Percentiles rank a stretch among this genome's conserved stretches.
These are phyloP conservation scores for Eledone cirrhosa DNA, from an alignment of 2,888 invertebrate species.

Conservation along the genomic window DNA sequence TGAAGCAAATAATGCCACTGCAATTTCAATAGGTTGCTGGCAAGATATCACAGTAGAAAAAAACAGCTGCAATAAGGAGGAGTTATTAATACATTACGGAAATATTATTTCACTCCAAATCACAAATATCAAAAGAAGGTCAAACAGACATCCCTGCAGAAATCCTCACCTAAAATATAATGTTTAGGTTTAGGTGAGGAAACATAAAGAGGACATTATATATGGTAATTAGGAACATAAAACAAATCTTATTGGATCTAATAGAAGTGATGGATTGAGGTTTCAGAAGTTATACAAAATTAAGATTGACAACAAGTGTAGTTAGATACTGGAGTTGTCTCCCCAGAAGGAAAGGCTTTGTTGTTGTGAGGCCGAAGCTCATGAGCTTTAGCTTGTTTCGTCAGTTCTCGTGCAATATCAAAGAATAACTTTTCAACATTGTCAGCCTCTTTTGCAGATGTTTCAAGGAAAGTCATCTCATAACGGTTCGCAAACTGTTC, in stretches of 20 bases:
- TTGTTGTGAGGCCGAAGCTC: slow-evolving; percentile 42
- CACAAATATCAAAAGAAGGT: too few relatives aligned
- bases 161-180: too few relatives aligned
- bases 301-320: slow-evolving; percentile 33
- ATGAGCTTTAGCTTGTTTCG: slow-evolving; percentile 54
- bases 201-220: too few relatives aligned
- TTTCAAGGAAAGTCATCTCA: slow-evolving; percentile 93
- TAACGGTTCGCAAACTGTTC: slow-evolving; percentile 93
- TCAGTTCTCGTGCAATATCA: slow-evolving; percentile 88
- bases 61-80: background rate
- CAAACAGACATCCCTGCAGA: too few relatives aligned
- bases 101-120: too few relatives aligned
- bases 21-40: slow-evolving; percentile 15
- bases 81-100: too few relatives aligned
- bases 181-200: too few relatives aligned
- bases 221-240: too few relatives aligned
- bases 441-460: slow-evolving; percentile 96
- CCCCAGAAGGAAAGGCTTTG: slow-evolving; percentile 34
- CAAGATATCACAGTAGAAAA: slow-evolving; percentile 9
- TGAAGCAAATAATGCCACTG: background rate
- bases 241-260: too few relatives aligned
- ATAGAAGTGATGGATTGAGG: too few relatives aligned
- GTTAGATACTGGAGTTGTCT: slow-evolving; percentile 34
- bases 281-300: background rate
- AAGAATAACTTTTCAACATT: slow-evolving; percentile 96